Base-by-base conservation (phyloP, 2,113 vertebrate genomes). In the Potamarius usumacintae region DNA sequence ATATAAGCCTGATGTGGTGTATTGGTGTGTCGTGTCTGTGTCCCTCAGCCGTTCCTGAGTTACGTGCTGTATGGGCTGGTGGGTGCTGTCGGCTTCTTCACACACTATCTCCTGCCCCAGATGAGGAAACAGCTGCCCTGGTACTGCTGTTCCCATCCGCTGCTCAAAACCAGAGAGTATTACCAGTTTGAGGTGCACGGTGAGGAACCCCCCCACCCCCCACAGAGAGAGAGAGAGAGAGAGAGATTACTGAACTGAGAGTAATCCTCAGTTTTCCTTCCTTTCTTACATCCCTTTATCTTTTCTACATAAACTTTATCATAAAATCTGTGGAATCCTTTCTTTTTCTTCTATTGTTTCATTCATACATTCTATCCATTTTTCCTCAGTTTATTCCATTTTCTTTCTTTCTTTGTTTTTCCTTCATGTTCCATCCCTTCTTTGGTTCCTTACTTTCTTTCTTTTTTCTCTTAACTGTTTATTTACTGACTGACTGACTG, bases 141-240 rank as follows among this genome's bases (percentile, higher is more conserved):
- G 98, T 97, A 97, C 92, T 99, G 97, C 92, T 99, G 99, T 95
- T 98, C 98, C 58, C 98, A 98, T 84, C 98, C 98, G 0, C 94
- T 99, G 92, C 96, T 99, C 93, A 99, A 98, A 96, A 98, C 97
- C 14, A 96, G 96, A 92, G 98, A 99, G 92, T 99, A 99, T 89
- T 98, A 97, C 89, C 98, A 99, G 85, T 99, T 99, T 91, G 98
- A 99, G 95, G 98, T 99, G 90, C 95, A 97, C 90, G 98, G 98
- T 99, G 90, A 96, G 97, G 94, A 1, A 53, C 72, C 25, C 72
- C 22, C 72, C 11, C 48, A n/a, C 48, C 20, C 27, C 50, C 27
- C 50, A 55, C 1, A 34, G 34, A 34, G 34, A 34, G 34, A 34
- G 34, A 52, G 3, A 42, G 42, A 42, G 42, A 42, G 42, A 42